A percentile compares a stretch with the other conserved stretches of the same genome.
Conservation (phyloP, 2,113 vertebrate genomes). For the Stegastes partitus region DNA sequence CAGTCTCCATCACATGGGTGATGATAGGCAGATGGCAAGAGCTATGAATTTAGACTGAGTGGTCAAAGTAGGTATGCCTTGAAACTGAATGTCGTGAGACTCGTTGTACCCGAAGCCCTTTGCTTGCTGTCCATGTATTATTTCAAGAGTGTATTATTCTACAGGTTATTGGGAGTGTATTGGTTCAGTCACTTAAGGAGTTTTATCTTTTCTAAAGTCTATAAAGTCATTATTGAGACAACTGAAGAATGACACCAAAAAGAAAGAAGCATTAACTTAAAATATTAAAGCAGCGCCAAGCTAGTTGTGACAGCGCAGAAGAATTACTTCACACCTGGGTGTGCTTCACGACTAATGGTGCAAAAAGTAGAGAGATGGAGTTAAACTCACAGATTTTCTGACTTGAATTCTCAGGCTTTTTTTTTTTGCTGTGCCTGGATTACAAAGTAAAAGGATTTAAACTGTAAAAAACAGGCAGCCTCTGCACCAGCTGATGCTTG, state of each 20-base stretch:
- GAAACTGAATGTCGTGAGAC: background rate
- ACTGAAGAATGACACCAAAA: background rate
- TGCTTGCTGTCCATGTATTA: background rate
- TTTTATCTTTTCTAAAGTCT: background rate
- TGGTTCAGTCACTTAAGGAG: background rate
- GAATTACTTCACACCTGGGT: background rate
- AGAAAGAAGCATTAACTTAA: background rate
- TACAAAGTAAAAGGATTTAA: background rate
- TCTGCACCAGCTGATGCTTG: background rate
- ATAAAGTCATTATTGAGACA: background rate
- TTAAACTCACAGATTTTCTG: background rate
- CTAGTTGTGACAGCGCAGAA: background rate
- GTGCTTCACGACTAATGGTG: background rate
- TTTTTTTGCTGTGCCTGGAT: too few relatives aligned
- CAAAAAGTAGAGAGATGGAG: background rate
- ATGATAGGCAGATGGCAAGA: slow-evolving; percentile 46
- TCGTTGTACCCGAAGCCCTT: background rate
- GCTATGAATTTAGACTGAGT: slow-evolving; percentile 14
- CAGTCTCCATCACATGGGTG: slow-evolving; percentile 23
- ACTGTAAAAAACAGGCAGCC: background rate
- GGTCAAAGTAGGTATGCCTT: background rate
- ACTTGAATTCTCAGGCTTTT: too few relatives aligned
- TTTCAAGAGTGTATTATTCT: slow-evolving; percentile 5
- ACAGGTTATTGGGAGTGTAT: background rate
- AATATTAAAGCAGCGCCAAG: background rate